These are phyloP conservation scores for Glossosoma conforme DNA, from an alignment of 1,140 invertebrate genomes.

Conservation along the genomic window DNA sequence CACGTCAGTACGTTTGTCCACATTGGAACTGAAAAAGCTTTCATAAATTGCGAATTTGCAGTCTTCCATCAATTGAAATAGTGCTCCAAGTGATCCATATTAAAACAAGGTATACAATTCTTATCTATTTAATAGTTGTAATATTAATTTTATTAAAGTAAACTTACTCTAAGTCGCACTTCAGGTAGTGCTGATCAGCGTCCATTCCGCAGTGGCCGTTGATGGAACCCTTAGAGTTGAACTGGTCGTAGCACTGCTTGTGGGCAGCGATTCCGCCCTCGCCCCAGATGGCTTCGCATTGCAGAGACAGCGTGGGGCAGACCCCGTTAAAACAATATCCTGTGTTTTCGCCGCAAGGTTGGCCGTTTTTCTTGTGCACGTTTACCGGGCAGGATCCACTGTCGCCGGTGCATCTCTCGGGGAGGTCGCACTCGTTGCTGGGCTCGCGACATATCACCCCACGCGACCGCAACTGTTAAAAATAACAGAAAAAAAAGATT, in stretches of 20 bases:
- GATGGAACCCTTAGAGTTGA: constrained; percentile 89
- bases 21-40: no score
- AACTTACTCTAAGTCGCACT: constrained; percentile 83
- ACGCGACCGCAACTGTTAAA: constrained; percentile 69
- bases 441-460: constrained; percentile 78
- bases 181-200: constrained; percentile 70
- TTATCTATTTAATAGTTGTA: no score
- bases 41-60: no score
- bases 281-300: constrained; percentile 92
- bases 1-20: no score
- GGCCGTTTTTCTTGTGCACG: constrained; percentile 87
- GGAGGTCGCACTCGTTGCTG: constrained; percentile 89
- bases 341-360: constrained; percentile 60
- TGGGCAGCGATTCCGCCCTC: constrained; percentile 72
- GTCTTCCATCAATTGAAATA: no score
- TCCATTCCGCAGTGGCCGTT: constrained; percentile 91
- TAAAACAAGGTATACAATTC: no score
- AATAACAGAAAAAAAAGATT: no score
- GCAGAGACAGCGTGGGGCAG: constrained; percentile 80
- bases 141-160: no score
- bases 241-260: constrained; percentile 84
- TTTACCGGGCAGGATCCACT: constrained; percentile 83
- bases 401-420: constrained; percentile 85
- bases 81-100: no score
- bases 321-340: constrained; percentile 88